Evolutionary conservation across 2,113 vertebrate species (phyloP).

Genomic region (Zosterops hypoxanthus): DNA sequence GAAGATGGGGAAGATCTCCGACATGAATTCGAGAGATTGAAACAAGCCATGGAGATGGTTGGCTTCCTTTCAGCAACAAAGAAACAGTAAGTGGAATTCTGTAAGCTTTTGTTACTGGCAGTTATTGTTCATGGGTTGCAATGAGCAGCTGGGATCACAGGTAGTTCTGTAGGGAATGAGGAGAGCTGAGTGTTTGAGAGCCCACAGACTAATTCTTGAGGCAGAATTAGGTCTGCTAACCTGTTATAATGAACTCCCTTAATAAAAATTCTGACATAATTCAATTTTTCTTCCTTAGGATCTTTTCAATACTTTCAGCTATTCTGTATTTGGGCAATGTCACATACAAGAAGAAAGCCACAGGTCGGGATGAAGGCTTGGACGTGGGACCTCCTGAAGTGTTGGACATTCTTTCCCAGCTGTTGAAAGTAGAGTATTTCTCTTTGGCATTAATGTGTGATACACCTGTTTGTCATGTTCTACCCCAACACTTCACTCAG

Average conservation of each 20-base stretch:
- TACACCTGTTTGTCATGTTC: neutral
- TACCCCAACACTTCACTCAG: neutral
- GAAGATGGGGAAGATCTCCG: constrained; percentile 94
- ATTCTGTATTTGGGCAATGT: constrained; percentile 97
- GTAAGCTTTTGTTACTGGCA: neutral
- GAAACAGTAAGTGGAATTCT: constrained; percentile 85
- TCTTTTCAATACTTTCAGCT: constrained; percentile 94
- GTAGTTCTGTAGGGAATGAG: neutral
- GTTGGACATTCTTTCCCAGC: constrained; percentile 89
- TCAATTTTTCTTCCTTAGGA: constrained; percentile 76
- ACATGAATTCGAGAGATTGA: constrained; percentile 94
- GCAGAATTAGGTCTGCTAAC: neutral
- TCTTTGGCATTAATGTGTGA: neutral
- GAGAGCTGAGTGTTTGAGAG: neutral
- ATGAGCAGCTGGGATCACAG: neutral
- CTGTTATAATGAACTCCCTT: neutral
- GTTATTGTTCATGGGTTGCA: neutral
- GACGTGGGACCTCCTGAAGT: constrained; percentile 94
- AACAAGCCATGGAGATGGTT: constrained; percentile 99
- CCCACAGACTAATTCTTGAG: neutral
- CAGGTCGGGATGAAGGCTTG: constrained; percentile 92
- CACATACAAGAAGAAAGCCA: constrained; percentile 88
- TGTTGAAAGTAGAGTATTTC: constrained; percentile 84
- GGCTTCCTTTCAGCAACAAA: constrained; percentile 95
- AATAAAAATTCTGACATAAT: neutral